Conservation (phyloP, 2,797 vertebrate species). For the Arnoldichthys spilopterus region DNA sequence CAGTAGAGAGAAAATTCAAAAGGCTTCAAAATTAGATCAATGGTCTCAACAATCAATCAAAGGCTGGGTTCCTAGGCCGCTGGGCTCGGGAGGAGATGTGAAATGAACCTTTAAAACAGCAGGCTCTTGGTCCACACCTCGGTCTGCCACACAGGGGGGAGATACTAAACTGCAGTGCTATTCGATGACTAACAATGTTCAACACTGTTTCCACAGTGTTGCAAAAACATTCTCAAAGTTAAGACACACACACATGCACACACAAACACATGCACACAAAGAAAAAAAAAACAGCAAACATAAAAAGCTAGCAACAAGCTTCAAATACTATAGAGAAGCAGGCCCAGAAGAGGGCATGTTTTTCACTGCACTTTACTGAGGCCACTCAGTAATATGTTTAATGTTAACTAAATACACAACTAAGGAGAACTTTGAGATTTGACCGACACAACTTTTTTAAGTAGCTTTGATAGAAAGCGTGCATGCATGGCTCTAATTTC, state of each 20-base stretch:
- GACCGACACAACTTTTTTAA: constrained; percentile 59
- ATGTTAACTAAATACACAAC: constrained; percentile 8
- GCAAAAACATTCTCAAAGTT: constrained; percentile 51
- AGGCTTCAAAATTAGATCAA: constrained; percentile 85
- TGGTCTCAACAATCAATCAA: constrained; percentile 83
- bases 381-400: not conserved
- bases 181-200: constrained; percentile 60
- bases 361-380: not conserved
- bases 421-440: constrained; percentile 48
- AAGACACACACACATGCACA: constrained; percentile 21
- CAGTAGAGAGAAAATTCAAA: constrained; percentile 74
- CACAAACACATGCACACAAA: constrained; percentile 30
- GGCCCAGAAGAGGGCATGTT: not conserved
- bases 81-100: constrained; percentile 68
- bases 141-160: constrained; percentile 60
- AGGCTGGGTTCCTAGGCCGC: constrained; percentile 71
- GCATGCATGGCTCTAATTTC: constrained; percentile 72
- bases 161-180: constrained; percentile 55
- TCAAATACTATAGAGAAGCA: constrained; percentile 14
- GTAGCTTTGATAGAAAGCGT: constrained; percentile 64
- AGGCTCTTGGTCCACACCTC: constrained; percentile 71
- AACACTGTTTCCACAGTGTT: constrained; percentile 49
- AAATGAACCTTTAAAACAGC: constrained; percentile 82
- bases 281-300: constrained; percentile 32
- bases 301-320: constrained; percentile 24